Evolutionary conservation across 1,140 invertebrate species (phyloP).

Genomic region (Hypothenemus hampei): DNA sequence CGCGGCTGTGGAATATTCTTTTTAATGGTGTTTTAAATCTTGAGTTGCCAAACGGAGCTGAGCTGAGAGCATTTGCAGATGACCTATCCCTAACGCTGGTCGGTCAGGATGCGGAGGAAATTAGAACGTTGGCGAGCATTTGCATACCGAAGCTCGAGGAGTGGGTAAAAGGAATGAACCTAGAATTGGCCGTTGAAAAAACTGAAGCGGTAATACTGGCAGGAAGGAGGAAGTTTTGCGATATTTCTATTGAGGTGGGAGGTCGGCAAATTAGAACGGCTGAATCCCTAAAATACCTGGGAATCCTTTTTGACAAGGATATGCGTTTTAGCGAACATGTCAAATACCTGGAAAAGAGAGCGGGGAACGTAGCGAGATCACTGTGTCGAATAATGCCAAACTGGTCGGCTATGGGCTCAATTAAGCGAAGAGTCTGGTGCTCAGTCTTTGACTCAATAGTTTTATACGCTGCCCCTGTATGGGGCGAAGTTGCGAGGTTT

Average conservation of each 20-base stretch:
- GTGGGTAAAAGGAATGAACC: neutral
- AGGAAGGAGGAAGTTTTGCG: neutral
- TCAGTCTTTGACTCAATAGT: neutral
- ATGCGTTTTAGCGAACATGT: neutral
- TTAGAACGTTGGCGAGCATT: neutral
- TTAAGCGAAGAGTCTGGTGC: neutral
- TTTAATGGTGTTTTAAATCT: conserved; percentile 41
- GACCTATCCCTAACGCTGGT: conserved; percentile 6
- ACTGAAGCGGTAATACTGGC: conserved; percentile 6
- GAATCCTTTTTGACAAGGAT: neutral
- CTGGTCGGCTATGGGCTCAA: neutral
- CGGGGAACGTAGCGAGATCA: neutral
- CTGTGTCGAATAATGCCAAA: neutral
- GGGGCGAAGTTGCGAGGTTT: too few species aligned
- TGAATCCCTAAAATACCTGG: neutral
- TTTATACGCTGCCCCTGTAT: too few species aligned
- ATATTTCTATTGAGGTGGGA: neutral
- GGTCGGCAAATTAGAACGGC: neutral
- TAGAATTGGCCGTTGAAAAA: neutral
- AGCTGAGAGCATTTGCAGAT: conserved; percentile 7
- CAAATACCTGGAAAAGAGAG: neutral
- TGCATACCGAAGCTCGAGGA: neutral
- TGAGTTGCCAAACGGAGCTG: conserved; percentile 17
- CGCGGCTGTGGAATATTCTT: conserved; percentile 44
- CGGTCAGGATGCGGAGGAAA: neutral